Conservation (phyloP, 2,888 invertebrate genomes). For the Chesias legatella region DNA sequence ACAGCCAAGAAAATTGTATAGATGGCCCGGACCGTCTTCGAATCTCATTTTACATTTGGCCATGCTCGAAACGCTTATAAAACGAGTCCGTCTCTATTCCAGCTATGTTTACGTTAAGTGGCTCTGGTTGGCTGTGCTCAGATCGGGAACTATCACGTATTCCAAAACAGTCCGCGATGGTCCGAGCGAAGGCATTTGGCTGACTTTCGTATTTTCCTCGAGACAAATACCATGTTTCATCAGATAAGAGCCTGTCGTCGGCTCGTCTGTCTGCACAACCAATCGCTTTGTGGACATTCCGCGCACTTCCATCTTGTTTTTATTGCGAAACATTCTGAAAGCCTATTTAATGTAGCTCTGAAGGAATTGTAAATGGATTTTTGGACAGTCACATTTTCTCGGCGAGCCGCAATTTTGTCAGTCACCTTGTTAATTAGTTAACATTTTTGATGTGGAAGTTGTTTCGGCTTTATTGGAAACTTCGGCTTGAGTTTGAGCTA, state of each 20-base stretch:
- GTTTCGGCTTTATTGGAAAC: no score
- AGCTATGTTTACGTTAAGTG: constrained; percentile 38
- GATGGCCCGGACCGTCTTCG: constrained; percentile 13
- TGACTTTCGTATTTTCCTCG: constrained; percentile 60
- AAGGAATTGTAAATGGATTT: constrained; percentile 13
- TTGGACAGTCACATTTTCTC: constrained; percentile 13
- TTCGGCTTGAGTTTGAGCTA: no score
- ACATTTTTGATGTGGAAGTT: no score
- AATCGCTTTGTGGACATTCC: constrained; percentile 63
- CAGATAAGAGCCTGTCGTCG: constrained; percentile 72
- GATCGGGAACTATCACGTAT: constrained; percentile 46
- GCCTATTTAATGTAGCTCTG: constrained; percentile 33
- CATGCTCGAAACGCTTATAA: constrained; percentile 28
- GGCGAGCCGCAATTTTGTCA: constrained; percentile 4
- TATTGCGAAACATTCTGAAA: constrained; percentile 43
- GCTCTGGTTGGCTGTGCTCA: constrained; percentile 25
- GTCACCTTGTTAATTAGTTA: not conserved
- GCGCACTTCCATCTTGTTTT: constrained; percentile 57
- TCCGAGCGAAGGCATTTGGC: constrained; percentile 57
- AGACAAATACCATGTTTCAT: constrained; percentile 72
- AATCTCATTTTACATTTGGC: constrained; percentile 27
- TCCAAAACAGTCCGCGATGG: constrained; percentile 51
- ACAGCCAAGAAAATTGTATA: constrained; percentile 3
- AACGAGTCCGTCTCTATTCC: constrained; percentile 31
- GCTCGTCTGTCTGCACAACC: constrained; percentile 62